Evolutionary conservation across 2,113 vertebrate genomes (phyloP).

Genomic region (Grammomys dolichurus): DNA sequence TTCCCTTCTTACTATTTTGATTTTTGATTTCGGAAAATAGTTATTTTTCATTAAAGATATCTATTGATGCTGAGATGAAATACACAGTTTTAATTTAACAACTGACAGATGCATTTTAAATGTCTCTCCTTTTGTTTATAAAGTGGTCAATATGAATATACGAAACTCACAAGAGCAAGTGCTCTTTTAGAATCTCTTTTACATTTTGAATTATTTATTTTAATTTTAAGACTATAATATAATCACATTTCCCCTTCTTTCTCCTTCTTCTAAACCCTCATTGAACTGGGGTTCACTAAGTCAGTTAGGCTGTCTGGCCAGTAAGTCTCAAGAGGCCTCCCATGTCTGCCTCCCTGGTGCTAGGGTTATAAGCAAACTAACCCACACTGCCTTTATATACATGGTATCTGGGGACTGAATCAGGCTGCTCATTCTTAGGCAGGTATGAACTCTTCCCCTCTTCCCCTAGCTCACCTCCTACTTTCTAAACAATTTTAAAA

Average conservation of each 20-base stretch:
- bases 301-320: background rate
- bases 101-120: background rate
- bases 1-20: background rate
- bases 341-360: background rate
- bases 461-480: background rate
- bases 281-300: background rate
- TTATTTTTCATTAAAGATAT: background rate
- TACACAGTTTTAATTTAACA: background rate
- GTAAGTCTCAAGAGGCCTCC: background rate
- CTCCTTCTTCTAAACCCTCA: background rate
- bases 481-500: slow-evolving; percentile 25
- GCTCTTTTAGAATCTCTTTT: background rate
- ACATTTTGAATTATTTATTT: background rate
- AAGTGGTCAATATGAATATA: background rate
- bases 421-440: background rate
- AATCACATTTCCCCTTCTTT: background rate
- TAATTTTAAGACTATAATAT: background rate
- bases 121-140: background rate
- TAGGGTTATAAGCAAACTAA: background rate
- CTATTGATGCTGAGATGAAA: background rate
- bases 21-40: background rate
- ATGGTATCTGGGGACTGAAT: background rate
- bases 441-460: background rate
- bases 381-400: background rate
- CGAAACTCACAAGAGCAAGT: background rate